Percentiles rank a stretch among this genome's conserved stretches.
Conservation (phyloP, 1,140 invertebrate genomes). For the Capitella teleta region DNA sequence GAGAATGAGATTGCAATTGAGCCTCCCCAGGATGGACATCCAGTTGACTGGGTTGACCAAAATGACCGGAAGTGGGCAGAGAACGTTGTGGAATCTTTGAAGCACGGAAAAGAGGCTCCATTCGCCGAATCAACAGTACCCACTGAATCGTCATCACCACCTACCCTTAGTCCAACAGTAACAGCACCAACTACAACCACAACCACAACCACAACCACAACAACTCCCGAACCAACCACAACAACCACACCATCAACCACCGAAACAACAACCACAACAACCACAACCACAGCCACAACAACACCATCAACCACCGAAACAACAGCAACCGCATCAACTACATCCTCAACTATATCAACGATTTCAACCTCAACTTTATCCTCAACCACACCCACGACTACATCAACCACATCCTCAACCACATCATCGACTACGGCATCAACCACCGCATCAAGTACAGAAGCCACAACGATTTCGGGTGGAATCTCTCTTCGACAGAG, state of each 20-base stretch:
- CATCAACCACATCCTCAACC: background rate
- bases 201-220: background rate
- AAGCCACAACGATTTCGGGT: background rate
- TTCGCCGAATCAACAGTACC: too few relatives aligned
- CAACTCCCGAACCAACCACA: background rate
- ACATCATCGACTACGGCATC: background rate
- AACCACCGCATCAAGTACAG: background rate
- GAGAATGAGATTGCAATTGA: too few relatives aligned
- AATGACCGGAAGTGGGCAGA: too few relatives aligned
- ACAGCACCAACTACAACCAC: background rate
- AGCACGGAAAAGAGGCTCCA: too few relatives aligned
- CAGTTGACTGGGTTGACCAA: too few relatives aligned
- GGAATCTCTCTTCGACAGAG: too few relatives aligned
- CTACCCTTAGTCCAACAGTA: background rate
- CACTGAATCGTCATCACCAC: background rate
- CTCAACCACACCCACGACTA: background rate
- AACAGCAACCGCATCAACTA: background rate
- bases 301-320: background rate
- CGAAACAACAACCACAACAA: background rate
- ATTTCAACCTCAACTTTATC: background rate
- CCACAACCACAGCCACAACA: background rate
- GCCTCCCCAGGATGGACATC: too few relatives aligned
- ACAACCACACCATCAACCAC: background rate
- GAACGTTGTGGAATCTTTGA: too few relatives aligned
- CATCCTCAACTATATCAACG: background rate